Evolutionary conservation across 2,797 vertebrate species (phyloP).

Genomic region (Amphiprion clarkii): DNA sequence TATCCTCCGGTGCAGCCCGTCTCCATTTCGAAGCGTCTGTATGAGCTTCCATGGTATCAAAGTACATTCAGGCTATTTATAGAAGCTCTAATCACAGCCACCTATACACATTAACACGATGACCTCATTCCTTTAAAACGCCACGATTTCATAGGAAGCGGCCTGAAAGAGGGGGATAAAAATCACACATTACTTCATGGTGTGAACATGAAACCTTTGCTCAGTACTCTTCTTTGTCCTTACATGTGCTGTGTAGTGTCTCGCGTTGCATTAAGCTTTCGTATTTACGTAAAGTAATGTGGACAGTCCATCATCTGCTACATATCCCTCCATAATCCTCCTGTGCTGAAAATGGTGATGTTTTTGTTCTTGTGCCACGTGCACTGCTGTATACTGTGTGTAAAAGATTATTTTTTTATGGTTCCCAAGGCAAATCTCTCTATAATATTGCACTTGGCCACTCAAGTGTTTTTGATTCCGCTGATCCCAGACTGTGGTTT

Average conservation of each 20-base stretch:
- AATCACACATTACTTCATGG: conserved; percentile 21
- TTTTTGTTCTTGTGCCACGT: conserved; percentile 34
- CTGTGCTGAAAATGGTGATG: conserved; percentile 23
- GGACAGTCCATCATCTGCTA: conserved; percentile 44
- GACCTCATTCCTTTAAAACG: conserved; percentile 74
- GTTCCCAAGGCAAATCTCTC: conserved; percentile 47
- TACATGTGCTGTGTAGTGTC: conserved; percentile 4
- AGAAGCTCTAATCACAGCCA: conserved; percentile 72
- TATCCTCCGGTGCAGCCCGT: neutral
- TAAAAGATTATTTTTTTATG: conserved; percentile 38
- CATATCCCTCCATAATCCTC: conserved; percentile 53
- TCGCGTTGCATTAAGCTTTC: conserved; percentile 17
- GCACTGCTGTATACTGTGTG: neutral
- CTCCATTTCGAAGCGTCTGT: conserved; percentile 12
- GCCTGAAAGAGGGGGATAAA: conserved; percentile 8
- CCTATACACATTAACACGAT: conserved; percentile 75
- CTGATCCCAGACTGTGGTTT: conserved; percentile 35
- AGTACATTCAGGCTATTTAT: conserved; percentile 73
- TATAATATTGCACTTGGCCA: conserved; percentile 29
- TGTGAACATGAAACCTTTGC: conserved; percentile 29
- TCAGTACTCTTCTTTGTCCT: conserved; percentile 43
- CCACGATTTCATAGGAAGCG: conserved; percentile 58
- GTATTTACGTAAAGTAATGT: conserved; percentile 39
- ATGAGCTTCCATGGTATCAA: conserved; percentile 54
- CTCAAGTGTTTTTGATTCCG: conserved; percentile 32